phyloP scores from a whole-genome alignment of 1,140 invertebrate species.

The Lerema accius region DNA sequence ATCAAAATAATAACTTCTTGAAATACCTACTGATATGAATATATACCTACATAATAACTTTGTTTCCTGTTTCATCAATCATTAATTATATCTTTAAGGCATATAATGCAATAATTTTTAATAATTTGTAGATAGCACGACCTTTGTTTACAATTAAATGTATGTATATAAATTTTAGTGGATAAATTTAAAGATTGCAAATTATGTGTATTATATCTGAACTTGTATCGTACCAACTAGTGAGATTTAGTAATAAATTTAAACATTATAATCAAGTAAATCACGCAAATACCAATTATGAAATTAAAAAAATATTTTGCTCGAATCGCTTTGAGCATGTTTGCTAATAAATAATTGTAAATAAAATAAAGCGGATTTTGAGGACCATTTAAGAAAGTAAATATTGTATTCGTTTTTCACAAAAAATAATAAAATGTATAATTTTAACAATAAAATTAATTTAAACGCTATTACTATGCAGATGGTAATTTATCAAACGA shows the following conservation, averaged over 20 bases:
- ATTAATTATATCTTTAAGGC: slow-evolving; percentile 42
- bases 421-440: not conserved
- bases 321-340: slow-evolving; percentile 30
- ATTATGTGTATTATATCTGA: slow-evolving; percentile 35
- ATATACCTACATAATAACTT: too few relatives aligned
- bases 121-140: slow-evolving; percentile 62
- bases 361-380: slow-evolving; percentile 33
- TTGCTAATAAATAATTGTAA: slow-evolving; percentile 32
- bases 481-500: too few relatives aligned
- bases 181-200: slow-evolving; percentile 28
- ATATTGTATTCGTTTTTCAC: slow-evolving; percentile 12
- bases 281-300: slow-evolving; percentile 18
- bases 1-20: slow-evolving; percentile 6
- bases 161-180: slow-evolving; percentile 50
- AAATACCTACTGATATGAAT: slow-evolving; percentile 12
- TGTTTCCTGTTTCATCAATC: slow-evolving; percentile 21
- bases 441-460: not conserved
- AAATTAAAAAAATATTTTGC: slow-evolving; percentile 24
- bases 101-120: slow-evolving; percentile 71
- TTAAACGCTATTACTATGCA: not conserved
- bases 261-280: slow-evolving; percentile 19
- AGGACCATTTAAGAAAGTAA: slow-evolving; percentile 29
- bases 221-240: slow-evolving; percentile 45
- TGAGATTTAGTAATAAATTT: slow-evolving; percentile 39
- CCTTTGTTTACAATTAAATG: slow-evolving; percentile 49